A percentile compares a stretch with the other conserved stretches of the same genome.
These are phyloP conservation scores for Drosophila dives DNA, from an alignment of 2,888 invertebrate genomes.

Conservation along the genomic window DNA sequence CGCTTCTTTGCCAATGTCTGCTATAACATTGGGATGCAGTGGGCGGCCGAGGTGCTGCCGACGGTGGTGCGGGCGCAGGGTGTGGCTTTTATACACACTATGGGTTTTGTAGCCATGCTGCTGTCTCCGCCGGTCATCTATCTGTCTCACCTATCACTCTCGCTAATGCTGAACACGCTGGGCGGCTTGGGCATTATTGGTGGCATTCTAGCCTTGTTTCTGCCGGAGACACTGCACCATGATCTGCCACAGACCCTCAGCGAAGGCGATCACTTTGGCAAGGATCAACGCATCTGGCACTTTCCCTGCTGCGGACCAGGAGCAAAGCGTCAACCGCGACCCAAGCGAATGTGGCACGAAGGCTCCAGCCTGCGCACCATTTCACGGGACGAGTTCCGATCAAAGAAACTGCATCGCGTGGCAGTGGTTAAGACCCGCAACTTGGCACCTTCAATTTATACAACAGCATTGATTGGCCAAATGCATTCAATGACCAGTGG, in stretches of 20 bases:
- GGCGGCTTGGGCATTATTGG: slow-evolving; percentile 91
- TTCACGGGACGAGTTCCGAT: slow-evolving; percentile 61
- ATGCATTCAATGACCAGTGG: slow-evolving; percentile 7
- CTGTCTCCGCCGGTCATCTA: slow-evolving; percentile 94
- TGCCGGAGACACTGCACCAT: slow-evolving; percentile 94
- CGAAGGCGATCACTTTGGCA: slow-evolving; percentile 94
- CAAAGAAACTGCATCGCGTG: slow-evolving; percentile 45
- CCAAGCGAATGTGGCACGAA: slow-evolving; percentile 41
- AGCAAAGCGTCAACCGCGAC: slow-evolving; percentile 84
- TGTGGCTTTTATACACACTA: slow-evolving; percentile 93
- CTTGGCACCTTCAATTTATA: neutral
- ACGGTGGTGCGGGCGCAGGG: slow-evolving; percentile 95
- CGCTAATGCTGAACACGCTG: slow-evolving; percentile 82
- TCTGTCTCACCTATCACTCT: slow-evolving; percentile 87
- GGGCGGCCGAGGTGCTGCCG: slow-evolving; percentile 94
- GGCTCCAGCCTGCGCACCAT: slow-evolving; percentile 64
- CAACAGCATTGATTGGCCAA: neutral
- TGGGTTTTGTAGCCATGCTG: slow-evolving; percentile 94
- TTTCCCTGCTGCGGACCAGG: slow-evolving; percentile 88
- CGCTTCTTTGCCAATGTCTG: slow-evolving; percentile 95
- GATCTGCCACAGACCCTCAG: slow-evolving; percentile 94
- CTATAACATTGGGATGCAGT: slow-evolving; percentile 95
- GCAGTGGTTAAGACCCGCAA: slow-evolving; percentile 19
- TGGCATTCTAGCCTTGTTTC: slow-evolving; percentile 90
- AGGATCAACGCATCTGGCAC: slow-evolving; percentile 91